Evolutionary conservation across 2,797 vertebrate genomes (phyloP).

Genomic region (Ptychobarbus kaznakovi): DNA sequence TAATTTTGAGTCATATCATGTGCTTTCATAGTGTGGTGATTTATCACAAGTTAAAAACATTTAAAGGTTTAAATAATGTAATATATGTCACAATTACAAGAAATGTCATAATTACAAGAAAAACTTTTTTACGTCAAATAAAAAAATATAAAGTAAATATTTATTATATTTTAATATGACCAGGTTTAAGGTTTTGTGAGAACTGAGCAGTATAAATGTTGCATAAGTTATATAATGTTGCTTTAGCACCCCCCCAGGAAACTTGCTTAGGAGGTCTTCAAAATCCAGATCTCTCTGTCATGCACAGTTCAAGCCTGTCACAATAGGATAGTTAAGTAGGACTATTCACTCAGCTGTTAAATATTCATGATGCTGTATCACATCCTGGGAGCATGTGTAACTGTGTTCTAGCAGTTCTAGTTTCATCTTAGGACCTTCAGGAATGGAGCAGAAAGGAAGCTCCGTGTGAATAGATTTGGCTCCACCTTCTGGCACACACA

Average conservation of each 20-base stretch:
- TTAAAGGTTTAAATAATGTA: not conserved
- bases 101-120: not conserved
- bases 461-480: constrained; percentile 39
- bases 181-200: not conserved
- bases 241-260: not conserved
- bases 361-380: constrained; percentile 14
- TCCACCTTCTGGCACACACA: constrained; percentile 51
- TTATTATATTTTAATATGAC: not conserved
- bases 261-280: not conserved
- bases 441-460: not conserved
- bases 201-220: not conserved
- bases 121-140: not conserved
- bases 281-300: not conserved
- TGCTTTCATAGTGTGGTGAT: not conserved
- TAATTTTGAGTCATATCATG: not conserved
- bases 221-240: not conserved
- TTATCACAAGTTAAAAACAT: not conserved
- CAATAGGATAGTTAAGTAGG: not conserved
- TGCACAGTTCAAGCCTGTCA: not conserved
- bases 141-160: not conserved
- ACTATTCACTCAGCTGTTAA: not conserved
- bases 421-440: not conserved
- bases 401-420: constrained; percentile 19
- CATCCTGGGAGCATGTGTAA: constrained; percentile 24
- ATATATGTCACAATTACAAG: too few relatives aligned